A percentile compares a stretch with the other conserved stretches of the same genome.
Evolutionary conservation across 2,113 vertebrate species (phyloP).

Genomic region (Corapipo altera): DNA sequence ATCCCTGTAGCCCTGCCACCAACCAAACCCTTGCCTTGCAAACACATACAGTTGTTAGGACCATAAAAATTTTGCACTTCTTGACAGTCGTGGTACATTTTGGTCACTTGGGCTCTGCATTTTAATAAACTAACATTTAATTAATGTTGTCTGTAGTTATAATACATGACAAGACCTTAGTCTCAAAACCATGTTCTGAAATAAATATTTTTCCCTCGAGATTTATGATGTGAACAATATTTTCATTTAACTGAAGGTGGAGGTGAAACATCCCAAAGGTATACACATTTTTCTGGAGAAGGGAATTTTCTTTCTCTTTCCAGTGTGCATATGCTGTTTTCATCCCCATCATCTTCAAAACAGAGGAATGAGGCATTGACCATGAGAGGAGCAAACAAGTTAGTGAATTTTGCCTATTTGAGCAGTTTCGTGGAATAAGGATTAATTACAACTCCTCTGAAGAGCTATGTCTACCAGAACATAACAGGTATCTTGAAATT

Average conservation of each 20-base stretch:
- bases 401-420: not conserved
- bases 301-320: not conserved
- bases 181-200: rapidly evolving
- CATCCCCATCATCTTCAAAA: not conserved
- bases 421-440: not conserved
- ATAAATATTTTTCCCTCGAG: not conserved
- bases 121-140: not conserved
- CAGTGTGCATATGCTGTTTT: not conserved
- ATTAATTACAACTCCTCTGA: not conserved
- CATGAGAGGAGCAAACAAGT: not conserved
- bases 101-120: not conserved
- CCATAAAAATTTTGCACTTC: not conserved
- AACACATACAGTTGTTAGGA: not conserved
- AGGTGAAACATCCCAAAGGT: not conserved
- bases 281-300: not conserved
- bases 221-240: not conserved
- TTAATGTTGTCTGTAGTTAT: not conserved
- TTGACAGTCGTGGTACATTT: not conserved
- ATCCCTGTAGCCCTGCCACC: not conserved
- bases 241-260: not conserved
- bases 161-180: not conserved
- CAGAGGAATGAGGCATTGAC: rapidly evolving
- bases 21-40: not conserved
- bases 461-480: not conserved
- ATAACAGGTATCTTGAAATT: not conserved